Conservation (phyloP, 2,888 invertebrate genomes). For the Drosophila meridiana region DNA sequence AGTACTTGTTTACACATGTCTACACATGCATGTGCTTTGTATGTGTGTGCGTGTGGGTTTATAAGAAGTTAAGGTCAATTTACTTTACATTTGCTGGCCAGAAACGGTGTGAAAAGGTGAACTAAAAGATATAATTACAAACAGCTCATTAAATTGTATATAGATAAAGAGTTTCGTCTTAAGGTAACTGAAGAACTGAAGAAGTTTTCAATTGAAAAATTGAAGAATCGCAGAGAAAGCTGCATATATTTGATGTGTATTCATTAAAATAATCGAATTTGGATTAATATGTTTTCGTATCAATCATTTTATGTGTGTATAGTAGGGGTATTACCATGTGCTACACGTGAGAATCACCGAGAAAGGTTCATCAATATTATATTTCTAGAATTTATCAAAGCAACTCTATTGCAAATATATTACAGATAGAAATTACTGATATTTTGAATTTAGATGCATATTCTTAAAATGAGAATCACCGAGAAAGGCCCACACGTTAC, state of each 20-base stretch:
- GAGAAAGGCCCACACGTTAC: not conserved
- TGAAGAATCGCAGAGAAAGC: not conserved
- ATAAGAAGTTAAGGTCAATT: conserved; percentile 30
- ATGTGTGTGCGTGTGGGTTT: not conserved
- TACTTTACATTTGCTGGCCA: conserved; percentile 16
- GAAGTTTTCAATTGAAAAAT: not conserved
- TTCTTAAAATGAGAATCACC: too few species aligned
- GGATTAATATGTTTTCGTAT: too few species aligned
- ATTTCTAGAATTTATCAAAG: too few species aligned
- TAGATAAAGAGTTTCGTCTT: not conserved
- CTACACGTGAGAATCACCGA: not conserved
- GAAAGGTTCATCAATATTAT: not conserved
- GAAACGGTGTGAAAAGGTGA: conserved; percentile 1
- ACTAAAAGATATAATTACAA: not conserved
- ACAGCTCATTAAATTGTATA: not conserved
- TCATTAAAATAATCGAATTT: too few species aligned
- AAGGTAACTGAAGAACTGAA: not conserved
- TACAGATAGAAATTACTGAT: too few species aligned
- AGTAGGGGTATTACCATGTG: not conserved
- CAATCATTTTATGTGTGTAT: too few species aligned
- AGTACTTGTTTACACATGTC: conserved; percentile 15
- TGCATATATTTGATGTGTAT: not conserved
- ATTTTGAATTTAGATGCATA: too few species aligned
- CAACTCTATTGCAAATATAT: too few species aligned
- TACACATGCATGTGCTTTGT: not conserved